Base-by-base conservation (phyloP, 2,797 vertebrate genomes). In the Etheostoma nigrum region DNA sequence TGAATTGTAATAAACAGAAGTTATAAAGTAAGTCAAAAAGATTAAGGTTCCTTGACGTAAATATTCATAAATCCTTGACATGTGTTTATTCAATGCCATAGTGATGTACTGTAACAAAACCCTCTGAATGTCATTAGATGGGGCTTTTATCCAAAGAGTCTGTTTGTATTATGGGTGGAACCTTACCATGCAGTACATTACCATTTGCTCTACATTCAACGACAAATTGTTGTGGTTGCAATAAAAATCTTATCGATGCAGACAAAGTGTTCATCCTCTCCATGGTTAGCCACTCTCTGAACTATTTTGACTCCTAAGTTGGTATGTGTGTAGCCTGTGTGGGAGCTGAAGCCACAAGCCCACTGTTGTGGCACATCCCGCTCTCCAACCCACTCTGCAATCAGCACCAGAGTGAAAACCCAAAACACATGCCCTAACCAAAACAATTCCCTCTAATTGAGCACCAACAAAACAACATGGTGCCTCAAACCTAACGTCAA, bases 391-490 rank as follows among this genome's bases (percentile, higher is more conserved):
- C 25, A 19, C 74, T 47, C 19, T 15, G 52, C 76, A 58, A 80
- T 78, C 74, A 68, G 67, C 80, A 67, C 67, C 71, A 67, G 73
- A 16, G 59, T 89, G 72, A 25, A 47, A 88, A 89, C 68, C 40
- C 71, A 53, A 89, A 90, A 87, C 80, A 84, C 83, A 86, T 70
- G 84, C 83, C 79, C 61, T 15, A 76, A 83, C 82, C 78, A 79
- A 78, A 85, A 88, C 72, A 77, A 71, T 74, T 67, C 66, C 78
- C 74, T 72, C 70, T 87, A 86, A 91, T 82, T 88, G 73, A 72
- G 54, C 81, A 74, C 52, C 78, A 87, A 86, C 85, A 85, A 64
- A 91, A 90, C 83, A 90, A 88, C 88, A 54, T 6, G 1, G 69
- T 2, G 42, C 42, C 76, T 88, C 72, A 83, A 83, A 59, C 70